These are phyloP conservation scores for Phaetusa simplex DNA, from an alignment of 2,113 vertebrate genomes.

Conservation along the genomic window DNA sequence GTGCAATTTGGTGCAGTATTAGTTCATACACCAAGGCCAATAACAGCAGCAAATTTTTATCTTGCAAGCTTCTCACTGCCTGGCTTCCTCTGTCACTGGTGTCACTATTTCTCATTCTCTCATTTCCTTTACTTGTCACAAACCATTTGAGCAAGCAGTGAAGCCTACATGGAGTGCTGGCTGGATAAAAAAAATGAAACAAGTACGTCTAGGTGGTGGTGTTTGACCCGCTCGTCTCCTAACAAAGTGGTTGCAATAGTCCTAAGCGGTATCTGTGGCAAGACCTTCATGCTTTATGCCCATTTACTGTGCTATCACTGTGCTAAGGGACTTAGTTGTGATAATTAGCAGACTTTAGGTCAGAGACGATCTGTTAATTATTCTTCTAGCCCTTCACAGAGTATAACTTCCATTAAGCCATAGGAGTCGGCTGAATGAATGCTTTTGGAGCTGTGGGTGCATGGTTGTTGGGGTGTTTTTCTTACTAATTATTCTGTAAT, in stretches of 20 bases:
- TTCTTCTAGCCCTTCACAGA: not conserved
- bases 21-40: not conserved
- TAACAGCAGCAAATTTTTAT: not conserved
- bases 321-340: not conserved
- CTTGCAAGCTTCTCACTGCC: not conserved
- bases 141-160: not conserved
- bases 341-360: conserved; percentile 4
- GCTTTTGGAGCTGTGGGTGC: not conserved
- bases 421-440: not conserved
- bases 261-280: not conserved
- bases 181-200: not conserved
- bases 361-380: not conserved
- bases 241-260: not conserved
- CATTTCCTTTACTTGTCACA: conserved; percentile 9
- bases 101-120: not conserved
- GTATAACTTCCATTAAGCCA: not conserved
- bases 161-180: not conserved
- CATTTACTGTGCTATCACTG: not conserved
- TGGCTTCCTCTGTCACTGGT: not conserved
- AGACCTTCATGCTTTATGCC: not conserved
- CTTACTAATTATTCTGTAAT: not conserved
- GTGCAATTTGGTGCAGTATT: not conserved
- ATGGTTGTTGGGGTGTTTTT: not conserved
- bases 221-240: not conserved
- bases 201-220: not conserved